phyloP scores from a whole-genome alignment of 2,888 invertebrate genomes.

The Zaprionus bogoriensis region DNA sequence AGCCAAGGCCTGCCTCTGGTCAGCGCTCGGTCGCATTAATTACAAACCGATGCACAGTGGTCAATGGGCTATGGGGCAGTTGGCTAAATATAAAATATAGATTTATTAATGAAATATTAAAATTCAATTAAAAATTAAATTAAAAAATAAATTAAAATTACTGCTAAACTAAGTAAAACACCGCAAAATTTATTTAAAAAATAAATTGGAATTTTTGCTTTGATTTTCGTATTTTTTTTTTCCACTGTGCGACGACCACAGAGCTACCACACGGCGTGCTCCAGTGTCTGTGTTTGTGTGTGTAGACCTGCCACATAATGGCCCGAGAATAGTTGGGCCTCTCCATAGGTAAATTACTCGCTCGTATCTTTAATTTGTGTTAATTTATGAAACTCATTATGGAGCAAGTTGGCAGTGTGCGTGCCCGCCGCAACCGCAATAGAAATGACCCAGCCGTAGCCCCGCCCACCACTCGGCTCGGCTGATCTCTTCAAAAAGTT shows the following conservation, averaged over 20 bases:
- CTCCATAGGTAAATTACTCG: slow-evolving; percentile 58
- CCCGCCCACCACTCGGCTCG: neutral
- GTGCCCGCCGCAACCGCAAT: slow-evolving; percentile 35
- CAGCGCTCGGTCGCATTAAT: slow-evolving; percentile 68
- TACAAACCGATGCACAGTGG: slow-evolving; percentile 79
- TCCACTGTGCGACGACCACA: too few relatives aligned
- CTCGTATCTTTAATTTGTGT: slow-evolving; percentile 74
- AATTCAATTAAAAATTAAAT: too few relatives aligned
- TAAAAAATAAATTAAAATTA: too few relatives aligned
- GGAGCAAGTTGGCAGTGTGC: slow-evolving; percentile 53
- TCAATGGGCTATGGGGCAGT: too few relatives aligned
- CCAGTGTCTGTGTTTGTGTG: neutral
- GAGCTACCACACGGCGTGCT: slow-evolving; percentile 45
- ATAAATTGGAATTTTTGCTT: too few relatives aligned
- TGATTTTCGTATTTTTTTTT: too few relatives aligned
- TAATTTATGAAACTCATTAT: slow-evolving; percentile 79
- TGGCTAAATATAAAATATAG: too few relatives aligned
- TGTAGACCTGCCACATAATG: slow-evolving; percentile 30
- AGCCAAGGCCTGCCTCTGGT: slow-evolving; percentile 40
- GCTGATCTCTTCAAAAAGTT: slow-evolving; percentile 74
- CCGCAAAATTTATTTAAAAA: too few relatives aligned
- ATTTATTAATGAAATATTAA: too few relatives aligned
- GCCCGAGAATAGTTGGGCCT: neutral
- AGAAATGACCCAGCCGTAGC: slow-evolving; percentile 14
- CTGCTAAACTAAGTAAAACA: too few relatives aligned